These are phyloP conservation scores for Gadus chalcogrammus DNA, from an alignment of 2,113 vertebrate genomes.

Conservation along the genomic window DNA sequence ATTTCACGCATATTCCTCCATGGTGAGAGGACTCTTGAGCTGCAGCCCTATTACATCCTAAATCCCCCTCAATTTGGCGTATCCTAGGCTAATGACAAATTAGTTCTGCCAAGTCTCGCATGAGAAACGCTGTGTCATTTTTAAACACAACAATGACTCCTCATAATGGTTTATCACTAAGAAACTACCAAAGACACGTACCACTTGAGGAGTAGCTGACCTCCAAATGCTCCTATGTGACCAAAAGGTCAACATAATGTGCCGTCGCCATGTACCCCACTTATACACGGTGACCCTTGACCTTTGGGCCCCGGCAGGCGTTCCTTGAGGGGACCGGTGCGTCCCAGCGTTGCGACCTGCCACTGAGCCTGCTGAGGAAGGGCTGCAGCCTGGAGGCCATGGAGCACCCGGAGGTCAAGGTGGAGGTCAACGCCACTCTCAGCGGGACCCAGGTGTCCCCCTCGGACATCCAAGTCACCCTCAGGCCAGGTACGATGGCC, in stretches of 20 bases:
- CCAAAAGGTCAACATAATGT: too few species aligned
- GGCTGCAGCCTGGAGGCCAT: conserved; percentile 83
- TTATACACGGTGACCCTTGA: neutral
- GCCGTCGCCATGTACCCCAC: too few species aligned
- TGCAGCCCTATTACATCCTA: too few species aligned
- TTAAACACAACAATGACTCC: too few species aligned
- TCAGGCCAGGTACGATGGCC: conserved; percentile 81
- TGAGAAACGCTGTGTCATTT: too few species aligned
- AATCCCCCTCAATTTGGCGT: too few species aligned
- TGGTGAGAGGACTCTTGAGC: neutral
- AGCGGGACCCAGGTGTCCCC: conserved; percentile 88
- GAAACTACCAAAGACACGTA: too few species aligned
- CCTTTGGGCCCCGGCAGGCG: conserved; percentile 66
- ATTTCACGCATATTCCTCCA: neutral
- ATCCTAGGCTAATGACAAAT: too few species aligned
- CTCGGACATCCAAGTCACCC: conserved; percentile 78
- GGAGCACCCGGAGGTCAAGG: conserved; percentile 77
- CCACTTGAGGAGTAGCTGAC: too few species aligned
- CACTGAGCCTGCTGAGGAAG: conserved; percentile 79
- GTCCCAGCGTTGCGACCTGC: conserved; percentile 83
- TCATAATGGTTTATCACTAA: too few species aligned
- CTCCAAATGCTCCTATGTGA: too few species aligned
- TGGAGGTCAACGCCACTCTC: conserved; percentile 73
- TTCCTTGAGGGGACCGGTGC: conserved; percentile 79
- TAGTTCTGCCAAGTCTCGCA: too few species aligned